Evolutionary conservation across 2,797 vertebrate genomes (phyloP).

Genomic region (Danio jaintianensis): DNA sequence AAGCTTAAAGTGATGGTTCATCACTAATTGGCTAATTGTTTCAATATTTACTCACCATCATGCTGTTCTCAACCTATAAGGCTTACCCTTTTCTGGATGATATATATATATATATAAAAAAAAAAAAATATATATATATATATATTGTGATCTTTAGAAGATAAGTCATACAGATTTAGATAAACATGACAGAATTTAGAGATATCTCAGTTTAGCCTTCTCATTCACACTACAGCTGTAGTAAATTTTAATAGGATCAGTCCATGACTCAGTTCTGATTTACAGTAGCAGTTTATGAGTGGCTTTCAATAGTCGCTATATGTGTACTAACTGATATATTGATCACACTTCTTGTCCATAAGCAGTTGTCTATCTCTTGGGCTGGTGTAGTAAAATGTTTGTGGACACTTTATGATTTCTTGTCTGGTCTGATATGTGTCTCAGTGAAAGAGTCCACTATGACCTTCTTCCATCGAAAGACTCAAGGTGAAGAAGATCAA

Average conservation of each 20-base stretch:
- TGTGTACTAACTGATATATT: slow-evolving; percentile 5
- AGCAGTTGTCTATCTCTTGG: not conserved
- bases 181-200: not conserved
- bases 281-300: not conserved
- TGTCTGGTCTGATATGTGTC: slow-evolving; percentile 1
- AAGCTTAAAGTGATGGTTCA: too few species aligned
- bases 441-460: not conserved
- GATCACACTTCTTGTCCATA: not conserved
- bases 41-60: not conserved
- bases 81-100: too few species aligned
- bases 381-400: slow-evolving; percentile 18
- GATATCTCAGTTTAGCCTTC: not conserved
- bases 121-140: too few species aligned
- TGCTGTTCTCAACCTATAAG: not conserved
- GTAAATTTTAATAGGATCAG: not conserved
- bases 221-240: not conserved
- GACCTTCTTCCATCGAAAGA: not conserved
- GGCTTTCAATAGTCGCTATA: not conserved
- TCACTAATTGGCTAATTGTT: too few species aligned
- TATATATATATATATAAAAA: too few species aligned
- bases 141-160: not conserved
- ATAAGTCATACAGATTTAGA: not conserved
- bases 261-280: slow-evolving; percentile 3
- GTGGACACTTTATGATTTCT: slow-evolving; percentile 25
- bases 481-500: not conserved